phyloP scores from a whole-genome alignment of 2,888 invertebrate genomes.

The Cactoblastis cactorum region DNA sequence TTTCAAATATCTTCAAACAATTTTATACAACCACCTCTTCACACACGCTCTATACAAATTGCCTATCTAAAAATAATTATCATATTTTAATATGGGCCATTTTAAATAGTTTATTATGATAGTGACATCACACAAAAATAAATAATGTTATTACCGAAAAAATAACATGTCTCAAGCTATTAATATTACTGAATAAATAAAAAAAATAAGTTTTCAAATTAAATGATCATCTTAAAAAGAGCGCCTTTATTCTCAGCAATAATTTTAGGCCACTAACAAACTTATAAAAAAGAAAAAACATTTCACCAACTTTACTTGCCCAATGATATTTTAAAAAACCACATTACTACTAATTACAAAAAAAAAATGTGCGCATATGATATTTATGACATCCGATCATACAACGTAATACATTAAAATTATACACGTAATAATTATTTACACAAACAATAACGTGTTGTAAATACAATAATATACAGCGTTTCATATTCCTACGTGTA shows the following conservation, averaged over 20 bases:
- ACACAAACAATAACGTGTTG: constrained; percentile 14
- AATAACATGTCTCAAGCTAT: no score
- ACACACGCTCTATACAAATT: constrained; percentile 40
- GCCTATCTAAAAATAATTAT: constrained; percentile 35
- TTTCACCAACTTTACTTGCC: neutral
- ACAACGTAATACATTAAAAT: constrained; percentile 26
- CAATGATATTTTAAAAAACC: constrained; percentile 14
- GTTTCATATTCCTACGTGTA: neutral
- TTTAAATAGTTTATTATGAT: no score
- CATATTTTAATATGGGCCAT: neutral
- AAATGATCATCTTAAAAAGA: neutral
- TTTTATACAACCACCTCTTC: constrained; percentile 2
- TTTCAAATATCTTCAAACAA: constrained; percentile 15
- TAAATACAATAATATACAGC: constrained; percentile 18
- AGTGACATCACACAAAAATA: no score
- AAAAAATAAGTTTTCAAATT: no score
- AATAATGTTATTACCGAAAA: no score
- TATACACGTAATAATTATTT: constrained; percentile 21
- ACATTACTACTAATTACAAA: neutral
- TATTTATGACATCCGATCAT: constrained; percentile 21
- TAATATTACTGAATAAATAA: no score
- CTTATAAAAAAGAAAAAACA: neutral
- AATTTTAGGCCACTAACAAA: neutral
- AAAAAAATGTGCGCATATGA: constrained; percentile 20
- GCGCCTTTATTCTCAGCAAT: neutral